Evolutionary conservation across 2,888 invertebrate genomes (phyloP).

Genomic region (Notodonta dromedarius): DNA sequence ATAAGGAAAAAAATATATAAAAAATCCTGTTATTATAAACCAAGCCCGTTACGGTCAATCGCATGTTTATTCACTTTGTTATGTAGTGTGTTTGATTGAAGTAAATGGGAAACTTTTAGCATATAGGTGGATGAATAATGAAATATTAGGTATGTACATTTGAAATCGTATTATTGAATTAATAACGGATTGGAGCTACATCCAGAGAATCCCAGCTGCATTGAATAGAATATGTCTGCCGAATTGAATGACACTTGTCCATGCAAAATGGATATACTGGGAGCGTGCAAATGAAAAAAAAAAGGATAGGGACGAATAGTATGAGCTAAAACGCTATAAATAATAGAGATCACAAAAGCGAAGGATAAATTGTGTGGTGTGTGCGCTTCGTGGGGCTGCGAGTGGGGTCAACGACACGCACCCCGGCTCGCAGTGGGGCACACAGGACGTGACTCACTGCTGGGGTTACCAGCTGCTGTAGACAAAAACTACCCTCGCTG

Average conservation of each 20-base stretch:
- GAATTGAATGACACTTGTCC: slow-evolving; percentile 50
- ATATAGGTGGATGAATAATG: background rate
- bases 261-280: slow-evolving; percentile 58
- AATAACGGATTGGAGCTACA: slow-evolving; percentile 19
- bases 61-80: background rate
- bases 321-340: slow-evolving; percentile 69
- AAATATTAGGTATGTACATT: background rate
- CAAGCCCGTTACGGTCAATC: slow-evolving; percentile 3
- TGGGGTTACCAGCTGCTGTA: slow-evolving; percentile 81
- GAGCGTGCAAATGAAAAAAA: slow-evolving; percentile 57
- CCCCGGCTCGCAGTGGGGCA: slow-evolving; percentile 77
- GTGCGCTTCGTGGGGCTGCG: slow-evolving; percentile 72
- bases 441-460: slow-evolving; percentile 81
- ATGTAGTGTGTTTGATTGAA: background rate
- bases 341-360: slow-evolving; percentile 76
- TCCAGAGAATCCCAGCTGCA: slow-evolving; percentile 20
- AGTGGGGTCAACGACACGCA: slow-evolving; percentile 82
- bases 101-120: background rate
- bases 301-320: slow-evolving; percentile 59
- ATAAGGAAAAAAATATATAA: background rate
- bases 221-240: slow-evolving; percentile 27
- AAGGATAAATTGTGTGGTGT: slow-evolving; percentile 74
- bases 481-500: slow-evolving; percentile 77
- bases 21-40: background rate
- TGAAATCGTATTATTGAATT: slow-evolving; percentile 11